A percentile compares a stretch with the other conserved stretches of the same genome.
phyloP scores from a whole-genome alignment of 2,797 vertebrate species.

The Sebastes diploproa region DNA sequence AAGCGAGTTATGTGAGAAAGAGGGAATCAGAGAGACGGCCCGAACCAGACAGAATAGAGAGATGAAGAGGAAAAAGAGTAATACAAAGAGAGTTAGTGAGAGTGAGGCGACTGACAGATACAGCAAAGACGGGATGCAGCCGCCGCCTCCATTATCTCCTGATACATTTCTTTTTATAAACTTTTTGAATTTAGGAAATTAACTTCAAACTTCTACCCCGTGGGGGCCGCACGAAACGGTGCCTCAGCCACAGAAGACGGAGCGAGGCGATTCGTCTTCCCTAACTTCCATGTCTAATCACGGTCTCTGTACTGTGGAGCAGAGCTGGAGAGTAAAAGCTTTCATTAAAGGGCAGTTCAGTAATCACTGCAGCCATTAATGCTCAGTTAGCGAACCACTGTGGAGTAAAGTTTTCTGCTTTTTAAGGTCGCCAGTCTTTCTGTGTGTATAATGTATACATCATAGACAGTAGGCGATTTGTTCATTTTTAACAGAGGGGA shows the following conservation, averaged over 20 bases:
- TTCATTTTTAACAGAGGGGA: background rate
- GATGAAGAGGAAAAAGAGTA: conserved; percentile 7
- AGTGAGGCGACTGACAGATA: conserved; percentile 34
- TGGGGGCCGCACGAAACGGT: conserved; percentile 20
- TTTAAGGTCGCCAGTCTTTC: background rate
- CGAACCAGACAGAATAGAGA: conserved; percentile 13
- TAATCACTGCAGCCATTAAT: conserved; percentile 42
- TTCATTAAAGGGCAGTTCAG: conserved; percentile 51
- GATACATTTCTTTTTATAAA: conserved; percentile 56
- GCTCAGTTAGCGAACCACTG: conserved; percentile 21
- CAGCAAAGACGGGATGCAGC: conserved; percentile 13
- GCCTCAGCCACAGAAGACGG: conserved; percentile 10
- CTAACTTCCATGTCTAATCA: conserved; percentile 56
- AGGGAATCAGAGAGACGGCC: conserved; percentile 28
- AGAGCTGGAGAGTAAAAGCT: conserved; percentile 43
- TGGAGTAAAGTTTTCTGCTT: background rate
- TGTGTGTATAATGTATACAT: background rate
- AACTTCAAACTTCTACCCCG: conserved; percentile 53
- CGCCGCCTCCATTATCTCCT: conserved; percentile 44
- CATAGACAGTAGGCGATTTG: background rate
- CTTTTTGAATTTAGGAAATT: conserved; percentile 55
- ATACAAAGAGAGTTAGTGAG: conserved; percentile 25
- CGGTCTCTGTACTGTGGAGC: conserved; percentile 7
- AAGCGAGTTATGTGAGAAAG: conserved; percentile 18
- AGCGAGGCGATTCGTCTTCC: conserved; percentile 39